A percentile compares a stretch with the other conserved stretches of the same genome.
Conservation (phyloP, 2,888 invertebrate species). For the Adineta ricciae region DNA sequence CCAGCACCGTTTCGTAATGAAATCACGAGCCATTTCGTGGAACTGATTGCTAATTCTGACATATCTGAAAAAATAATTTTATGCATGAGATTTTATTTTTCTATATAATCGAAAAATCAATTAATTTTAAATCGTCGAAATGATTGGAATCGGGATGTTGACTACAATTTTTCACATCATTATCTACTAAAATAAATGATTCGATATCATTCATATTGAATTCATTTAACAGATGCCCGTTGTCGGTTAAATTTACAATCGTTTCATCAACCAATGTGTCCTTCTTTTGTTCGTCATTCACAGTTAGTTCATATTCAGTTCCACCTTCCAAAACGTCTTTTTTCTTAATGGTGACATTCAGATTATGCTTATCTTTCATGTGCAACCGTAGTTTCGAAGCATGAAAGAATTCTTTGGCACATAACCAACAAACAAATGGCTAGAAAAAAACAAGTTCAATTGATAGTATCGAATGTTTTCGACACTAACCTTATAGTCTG, state of each 20-base stretch:
- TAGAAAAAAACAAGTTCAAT: neutral
- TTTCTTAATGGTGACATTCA: neutral
- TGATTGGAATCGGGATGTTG: neutral
- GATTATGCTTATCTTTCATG: conserved; percentile 7
- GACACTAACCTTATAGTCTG: neutral
- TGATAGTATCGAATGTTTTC: neutral
- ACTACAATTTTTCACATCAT: neutral
- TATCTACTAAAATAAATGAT: neutral
- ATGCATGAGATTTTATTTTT: too few species aligned
- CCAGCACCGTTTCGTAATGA: neutral
- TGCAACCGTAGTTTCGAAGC: neutral
- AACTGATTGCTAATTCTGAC: conserved; percentile 6
- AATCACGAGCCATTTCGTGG: neutral
- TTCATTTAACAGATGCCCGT: neutral
- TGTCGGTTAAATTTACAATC: neutral
- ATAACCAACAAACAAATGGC: conserved; percentile 23
- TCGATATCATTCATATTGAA: conserved; percentile 1
- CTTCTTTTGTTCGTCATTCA: neutral
- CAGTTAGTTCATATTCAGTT: conserved; percentile 5
- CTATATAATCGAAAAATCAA: neutral
- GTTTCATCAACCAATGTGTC: neutral
- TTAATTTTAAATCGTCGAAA: neutral
- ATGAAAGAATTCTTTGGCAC: conserved; percentile 2
- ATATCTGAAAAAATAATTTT: neutral
- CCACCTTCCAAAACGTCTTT: conserved; percentile 1